Percentiles rank a stretch among this genome's conserved stretches.
Conservation (phyloP, 1,140 invertebrate species). For the Drosophila novamexicana region DNA sequence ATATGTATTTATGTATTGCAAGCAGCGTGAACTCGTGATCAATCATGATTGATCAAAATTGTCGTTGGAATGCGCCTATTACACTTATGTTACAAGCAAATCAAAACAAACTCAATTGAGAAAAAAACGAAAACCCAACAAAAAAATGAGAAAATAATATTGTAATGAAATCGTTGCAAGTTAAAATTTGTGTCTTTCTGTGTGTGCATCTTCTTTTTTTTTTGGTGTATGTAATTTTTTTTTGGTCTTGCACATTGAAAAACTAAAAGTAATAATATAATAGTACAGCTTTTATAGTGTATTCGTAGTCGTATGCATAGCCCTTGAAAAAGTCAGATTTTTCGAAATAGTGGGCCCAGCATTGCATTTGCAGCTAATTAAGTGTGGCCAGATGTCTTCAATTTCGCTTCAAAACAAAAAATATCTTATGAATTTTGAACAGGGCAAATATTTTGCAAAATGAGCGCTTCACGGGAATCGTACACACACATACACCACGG, state of each 20-base stretch:
- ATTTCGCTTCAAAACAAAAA: constrained; percentile 9
- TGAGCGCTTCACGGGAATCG: background rate
- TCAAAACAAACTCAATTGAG: constrained; percentile 21
- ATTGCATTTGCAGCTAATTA: constrained; percentile 18
- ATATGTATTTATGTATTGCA: no score
- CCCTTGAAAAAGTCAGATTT: background rate
- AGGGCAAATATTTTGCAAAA: constrained; percentile 6
- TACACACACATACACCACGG: background rate
- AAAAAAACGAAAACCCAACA: background rate
- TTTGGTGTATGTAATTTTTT: constrained; percentile 11
- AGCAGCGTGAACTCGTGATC: background rate
- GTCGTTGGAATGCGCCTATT: background rate
- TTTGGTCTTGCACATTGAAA: constrained; percentile 31
- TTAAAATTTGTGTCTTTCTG: background rate
- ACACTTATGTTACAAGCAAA: constrained; percentile 40
- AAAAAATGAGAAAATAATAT: background rate
- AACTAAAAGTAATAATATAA: constrained; percentile 15
- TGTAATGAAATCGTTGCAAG: constrained; percentile 28
- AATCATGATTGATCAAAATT: background rate
- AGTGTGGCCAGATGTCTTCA: constrained; percentile 18
- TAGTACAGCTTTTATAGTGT: constrained; percentile 32
- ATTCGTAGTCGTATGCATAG: constrained; percentile 22
- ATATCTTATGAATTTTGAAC: constrained; percentile 26
- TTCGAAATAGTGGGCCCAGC: background rate
- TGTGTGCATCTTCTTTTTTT: background rate